Evolutionary conservation across 2,797 vertebrate genomes (phyloP).

Genomic region (Halcyon badia): DNA sequence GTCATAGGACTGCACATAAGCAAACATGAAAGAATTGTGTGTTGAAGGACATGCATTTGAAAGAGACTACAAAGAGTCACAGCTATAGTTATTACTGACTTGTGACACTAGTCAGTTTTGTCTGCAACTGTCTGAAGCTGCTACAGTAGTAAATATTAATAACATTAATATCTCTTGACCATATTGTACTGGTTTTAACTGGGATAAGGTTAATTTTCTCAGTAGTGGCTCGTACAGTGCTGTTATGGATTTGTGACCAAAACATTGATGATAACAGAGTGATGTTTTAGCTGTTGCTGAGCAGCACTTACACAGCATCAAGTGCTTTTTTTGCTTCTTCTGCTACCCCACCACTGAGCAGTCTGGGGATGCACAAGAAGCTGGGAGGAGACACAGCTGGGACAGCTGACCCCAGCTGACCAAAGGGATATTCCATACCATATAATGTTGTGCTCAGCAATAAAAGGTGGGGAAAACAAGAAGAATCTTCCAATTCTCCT

Average conservation of each 20-base stretch:
- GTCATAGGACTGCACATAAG: not conserved
- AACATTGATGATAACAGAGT: not conserved
- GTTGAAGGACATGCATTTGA: not conserved
- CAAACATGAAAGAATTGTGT: fast-evolving
- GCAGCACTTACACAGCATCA: not conserved
- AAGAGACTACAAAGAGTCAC: not conserved
- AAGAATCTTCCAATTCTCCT: not conserved
- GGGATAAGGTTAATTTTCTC: not conserved
- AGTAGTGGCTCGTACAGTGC: not conserved
- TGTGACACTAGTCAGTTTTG: not conserved
- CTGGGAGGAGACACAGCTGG: not conserved
- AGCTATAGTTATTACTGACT: not conserved
- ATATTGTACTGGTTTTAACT: not conserved
- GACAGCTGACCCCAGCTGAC: not conserved
- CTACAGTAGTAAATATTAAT: not conserved
- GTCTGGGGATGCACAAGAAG: not conserved
- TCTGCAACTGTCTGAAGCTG: not conserved
- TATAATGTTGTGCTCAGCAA: not conserved
- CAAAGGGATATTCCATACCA: not conserved
- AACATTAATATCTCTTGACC: not conserved
- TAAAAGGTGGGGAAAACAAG: not conserved
- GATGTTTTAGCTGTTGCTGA: not conserved
- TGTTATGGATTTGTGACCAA: not conserved
- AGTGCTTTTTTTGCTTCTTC: not conserved
- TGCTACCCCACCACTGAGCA: fast-evolving